These are phyloP conservation scores for Calypte anna DNA, from an alignment of 2,113 vertebrate genomes.

Conservation along the genomic window DNA sequence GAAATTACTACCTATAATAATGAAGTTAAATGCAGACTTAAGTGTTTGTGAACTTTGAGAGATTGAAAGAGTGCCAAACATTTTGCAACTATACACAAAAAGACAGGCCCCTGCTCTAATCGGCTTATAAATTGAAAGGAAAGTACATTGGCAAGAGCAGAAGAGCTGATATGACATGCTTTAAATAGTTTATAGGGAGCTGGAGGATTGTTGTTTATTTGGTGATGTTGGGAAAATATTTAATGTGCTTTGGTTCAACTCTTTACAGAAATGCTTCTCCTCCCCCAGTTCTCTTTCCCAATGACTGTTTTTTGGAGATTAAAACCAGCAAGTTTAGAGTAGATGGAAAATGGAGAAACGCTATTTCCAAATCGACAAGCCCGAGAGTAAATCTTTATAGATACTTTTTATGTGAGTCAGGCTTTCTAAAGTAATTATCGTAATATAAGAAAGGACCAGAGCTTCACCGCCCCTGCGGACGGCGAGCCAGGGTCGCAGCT, in stretches of 20 bases:
- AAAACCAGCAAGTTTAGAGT: slow-evolving; percentile 49
- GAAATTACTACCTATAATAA: slow-evolving; percentile 24
- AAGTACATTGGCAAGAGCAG: slow-evolving; percentile 66
- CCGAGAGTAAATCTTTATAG: slow-evolving; percentile 66
- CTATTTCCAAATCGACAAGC: slow-evolving; percentile 60
- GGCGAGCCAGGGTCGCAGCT: slow-evolving; percentile 1
- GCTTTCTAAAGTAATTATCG: slow-evolving; percentile 61
- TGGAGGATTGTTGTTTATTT: slow-evolving; percentile 70
- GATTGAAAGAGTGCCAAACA: slow-evolving; percentile 45
- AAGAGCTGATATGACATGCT: slow-evolving; percentile 60
- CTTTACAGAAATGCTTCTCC: slow-evolving; percentile 59
- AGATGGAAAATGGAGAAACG: slow-evolving; percentile 37
- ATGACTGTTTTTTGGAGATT: slow-evolving; percentile 52
- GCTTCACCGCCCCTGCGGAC: not conserved
- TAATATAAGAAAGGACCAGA: slow-evolving; percentile 42
- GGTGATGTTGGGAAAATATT: slow-evolving; percentile 73
- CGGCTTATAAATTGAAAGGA: slow-evolving; percentile 52
- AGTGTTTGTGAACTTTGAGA: slow-evolving; percentile 15
- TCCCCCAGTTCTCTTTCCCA: slow-evolving; percentile 41
- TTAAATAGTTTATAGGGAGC: slow-evolving; percentile 72
- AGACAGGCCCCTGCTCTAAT: slow-evolving; percentile 48
- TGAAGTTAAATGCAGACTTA: slow-evolving; percentile 6
- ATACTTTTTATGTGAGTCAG: slow-evolving; percentile 53
- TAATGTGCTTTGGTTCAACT: slow-evolving; percentile 60
- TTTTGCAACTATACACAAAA: slow-evolving; percentile 58